Evolutionary conservation across 2,888 invertebrate species (phyloP), one percentile per base, ranked within the genome.

Genomic region (Anorthoa munda): DNA sequence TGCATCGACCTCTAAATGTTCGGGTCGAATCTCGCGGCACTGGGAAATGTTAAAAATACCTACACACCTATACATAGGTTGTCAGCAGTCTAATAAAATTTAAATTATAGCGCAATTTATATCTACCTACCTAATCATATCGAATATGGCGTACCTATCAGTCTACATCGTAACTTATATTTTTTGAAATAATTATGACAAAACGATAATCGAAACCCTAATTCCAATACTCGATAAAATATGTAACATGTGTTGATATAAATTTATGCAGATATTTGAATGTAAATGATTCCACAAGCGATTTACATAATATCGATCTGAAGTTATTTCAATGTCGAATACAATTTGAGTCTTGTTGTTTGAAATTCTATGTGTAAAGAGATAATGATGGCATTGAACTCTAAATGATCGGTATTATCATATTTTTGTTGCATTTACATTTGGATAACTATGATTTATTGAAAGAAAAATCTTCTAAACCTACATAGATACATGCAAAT

Each of bases 301-400:
- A 89, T 90, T 90, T 89, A 87, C 86, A 90, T 90, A 88, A 86
- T 83, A 87, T 87, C 82, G 85, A 87, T 86, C 75, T 75, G 81
- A 76, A 71, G 83, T 85, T 87, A 84, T 81, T 88, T 89, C 87
- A 87, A 87, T 83, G 83, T 86, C 78, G 75, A 85, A 79, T 82
- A 81, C 71, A 72, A 80, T 82, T 82, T 76, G 75, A 83, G 81
- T 68, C 73, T 80, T 83, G 85, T 83, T 86, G 79, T 79, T 79
- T 85, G 77, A 83, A 83, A 74, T 80, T 80, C 70, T 74, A 73
- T 65, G 67, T 76, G 74, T 83, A 84, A 85, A 82, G 66, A 79
- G 63, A 86, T 78, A 85, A 85, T 79, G 82, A 85, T 78, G 82
- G 76, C 74, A 81, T 81, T 79, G 81, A 82, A 87, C 83, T 86